Percentiles rank a stretch among this genome's conserved stretches.
phyloP scores from a whole-genome alignment of 2,797 vertebrate genomes.

The Lepilemur ruficaudatus region DNA sequence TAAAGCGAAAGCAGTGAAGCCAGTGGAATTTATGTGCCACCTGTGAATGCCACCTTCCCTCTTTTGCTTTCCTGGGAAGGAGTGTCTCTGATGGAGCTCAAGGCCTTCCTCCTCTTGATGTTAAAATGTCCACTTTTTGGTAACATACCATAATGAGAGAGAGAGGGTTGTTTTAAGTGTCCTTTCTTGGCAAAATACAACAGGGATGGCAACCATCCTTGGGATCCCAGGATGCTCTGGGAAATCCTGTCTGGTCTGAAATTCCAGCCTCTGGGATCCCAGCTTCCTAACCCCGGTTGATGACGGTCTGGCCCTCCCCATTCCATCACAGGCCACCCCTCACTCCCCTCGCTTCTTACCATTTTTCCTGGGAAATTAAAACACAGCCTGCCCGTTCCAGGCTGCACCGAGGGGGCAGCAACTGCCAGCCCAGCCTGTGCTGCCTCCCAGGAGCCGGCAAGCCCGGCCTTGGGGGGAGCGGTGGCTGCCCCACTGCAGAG shows the following conservation, averaged over 20 bases:
- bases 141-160: background rate
- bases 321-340: background rate
- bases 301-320: background rate
- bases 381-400: background rate
- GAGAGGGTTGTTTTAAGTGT: background rate
- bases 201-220: background rate
- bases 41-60: background rate
- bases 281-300: background rate
- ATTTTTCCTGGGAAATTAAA: conserved; percentile 46
- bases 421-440: background rate
- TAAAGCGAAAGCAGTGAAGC: background rate
- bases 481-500: background rate
- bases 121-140: background rate
- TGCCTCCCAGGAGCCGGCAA: background rate
- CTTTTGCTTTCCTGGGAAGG: background rate
- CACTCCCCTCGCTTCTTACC: background rate
- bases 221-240: background rate
- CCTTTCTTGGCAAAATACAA: background rate
- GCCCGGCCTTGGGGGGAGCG: background rate
- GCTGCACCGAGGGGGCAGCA: background rate
- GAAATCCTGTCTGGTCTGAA: background rate
- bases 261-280: background rate
- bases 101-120: background rate
- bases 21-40: background rate
- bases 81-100: background rate